Conservation (phyloP, 2,888 invertebrate genomes). For the Gordius sp. region DNA sequence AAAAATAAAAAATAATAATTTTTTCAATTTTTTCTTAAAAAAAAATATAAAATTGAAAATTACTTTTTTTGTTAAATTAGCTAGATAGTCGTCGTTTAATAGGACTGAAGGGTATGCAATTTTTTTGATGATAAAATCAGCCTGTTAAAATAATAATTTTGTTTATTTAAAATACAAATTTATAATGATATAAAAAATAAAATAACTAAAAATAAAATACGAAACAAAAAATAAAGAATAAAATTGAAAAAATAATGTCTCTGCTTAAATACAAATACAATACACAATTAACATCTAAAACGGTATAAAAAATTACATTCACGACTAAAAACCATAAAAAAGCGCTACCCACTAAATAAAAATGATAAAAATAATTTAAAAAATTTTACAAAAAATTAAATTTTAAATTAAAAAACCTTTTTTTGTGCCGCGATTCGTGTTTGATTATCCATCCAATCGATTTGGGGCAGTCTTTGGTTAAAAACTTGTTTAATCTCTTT, state of each 20-base stretch:
- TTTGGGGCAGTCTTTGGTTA: neutral
- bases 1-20: neutral
- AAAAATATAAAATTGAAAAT: neutral
- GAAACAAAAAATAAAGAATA: neutral
- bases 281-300: no score
- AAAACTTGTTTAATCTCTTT: neutral
- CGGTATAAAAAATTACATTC: no score
- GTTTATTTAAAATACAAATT: neutral
- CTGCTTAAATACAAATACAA: no score
- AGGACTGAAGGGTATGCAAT: neutral
- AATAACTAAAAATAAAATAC: neutral
- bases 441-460: slow-evolving; percentile 13
- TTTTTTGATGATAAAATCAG: slow-evolving; percentile 10
- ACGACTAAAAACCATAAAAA: no score
- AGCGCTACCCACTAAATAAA: no score
- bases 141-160: slow-evolving; percentile 6
- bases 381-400: no score
- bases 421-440: slow-evolving; percentile 5
- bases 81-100: neutral
- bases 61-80: neutral
- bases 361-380: no score
- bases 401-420: no score
- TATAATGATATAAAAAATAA: neutral
- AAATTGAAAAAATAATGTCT: no score
- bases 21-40: neutral